Base-by-base conservation (phyloP, 1,140 invertebrate genomes). In the Drosophila nebulosa region DNA sequence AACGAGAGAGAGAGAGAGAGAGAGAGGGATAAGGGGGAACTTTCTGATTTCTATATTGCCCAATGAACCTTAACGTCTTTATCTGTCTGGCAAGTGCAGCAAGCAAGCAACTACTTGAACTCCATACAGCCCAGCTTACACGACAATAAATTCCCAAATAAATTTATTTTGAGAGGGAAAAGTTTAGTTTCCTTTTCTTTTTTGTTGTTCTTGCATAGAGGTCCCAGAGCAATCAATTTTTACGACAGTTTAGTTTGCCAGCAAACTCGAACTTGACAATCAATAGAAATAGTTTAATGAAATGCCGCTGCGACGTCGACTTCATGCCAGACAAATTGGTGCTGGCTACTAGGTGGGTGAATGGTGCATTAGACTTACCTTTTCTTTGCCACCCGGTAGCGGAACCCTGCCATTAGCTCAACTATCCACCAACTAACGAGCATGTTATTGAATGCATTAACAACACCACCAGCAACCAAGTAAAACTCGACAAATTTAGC, bases 241-340 rank as follows among this genome's bases (percentile, higher is more conserved):
- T 64, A 73, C 74, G 69, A 64, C 60, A 73, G 69, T 73, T 76
- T 76, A 73, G 60, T 72, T 74, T 74, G 56, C 16, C 56, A n/a
- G n/a, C n/a, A 39, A 58, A 58, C 32, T 58, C 26, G 53, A 27
- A 64, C 74, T 75, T 75, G 69, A 69, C 74, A 76, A 73, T 76
- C 74, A 73, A 73, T 73, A 55, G 69, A 50, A 76, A 76, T 73
- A 76, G 69, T 76, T 76, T 76, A 76, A 76, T 76, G 60, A 76
- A 75, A 64, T 76, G 64, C 59, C 27, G 27, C 14, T 57, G 36
- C 21, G 18, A 67, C 22, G 18, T 35, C 32, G 21, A 51, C 16
- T 51, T 9, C 26, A 21, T 12, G 1, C 14, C 7, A 36, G 36
- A 27, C 30, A 7, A 56, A 55, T 57, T 30, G 12, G 24, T 26